Evolutionary conservation across 2,888 invertebrate genomes (phyloP).

Genomic region (Tortricodes alternella): DNA sequence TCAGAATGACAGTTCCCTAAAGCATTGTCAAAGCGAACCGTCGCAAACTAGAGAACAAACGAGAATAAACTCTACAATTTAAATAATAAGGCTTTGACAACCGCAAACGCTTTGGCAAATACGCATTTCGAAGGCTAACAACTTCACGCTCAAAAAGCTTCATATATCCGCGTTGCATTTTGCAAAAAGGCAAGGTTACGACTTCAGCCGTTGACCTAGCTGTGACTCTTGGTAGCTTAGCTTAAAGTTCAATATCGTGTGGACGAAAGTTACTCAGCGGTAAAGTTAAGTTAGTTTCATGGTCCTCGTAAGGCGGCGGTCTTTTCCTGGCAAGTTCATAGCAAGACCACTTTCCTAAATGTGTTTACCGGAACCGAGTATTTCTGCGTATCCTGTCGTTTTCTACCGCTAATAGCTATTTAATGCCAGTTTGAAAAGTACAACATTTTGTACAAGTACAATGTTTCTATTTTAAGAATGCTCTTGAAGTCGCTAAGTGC

Average conservation of each 20-base stretch:
- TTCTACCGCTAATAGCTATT: slow-evolving; percentile 20
- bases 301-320: slow-evolving; percentile 51
- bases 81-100: slow-evolving; percentile 29
- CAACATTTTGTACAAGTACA: not conserved
- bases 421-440: slow-evolving; percentile 22
- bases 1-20: slow-evolving; percentile 25
- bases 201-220: slow-evolving; percentile 29
- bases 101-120: slow-evolving; percentile 43
- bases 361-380: slow-evolving; percentile 24
- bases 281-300: slow-evolving; percentile 38
- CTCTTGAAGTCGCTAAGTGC: not conserved
- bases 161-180: slow-evolving; percentile 65
- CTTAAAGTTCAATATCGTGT: slow-evolving; percentile 41
- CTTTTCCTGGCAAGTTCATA: slow-evolving; percentile 45
- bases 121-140: slow-evolving; percentile 65
- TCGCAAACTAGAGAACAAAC: not conserved
- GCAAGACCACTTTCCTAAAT: slow-evolving; percentile 28
- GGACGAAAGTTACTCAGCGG: slow-evolving; percentile 9
- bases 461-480: not conserved
- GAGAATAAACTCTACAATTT: slow-evolving; percentile 3
- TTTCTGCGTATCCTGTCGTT: slow-evolving; percentile 26
- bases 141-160: slow-evolving; percentile 67
- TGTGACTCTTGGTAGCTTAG: slow-evolving; percentile 36
- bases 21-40: slow-evolving; percentile 1
- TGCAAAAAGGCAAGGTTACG: slow-evolving; percentile 39